These are phyloP conservation scores for Tridacna crocea DNA, from an alignment of 2,888 invertebrate species.

Conservation along the genomic window DNA sequence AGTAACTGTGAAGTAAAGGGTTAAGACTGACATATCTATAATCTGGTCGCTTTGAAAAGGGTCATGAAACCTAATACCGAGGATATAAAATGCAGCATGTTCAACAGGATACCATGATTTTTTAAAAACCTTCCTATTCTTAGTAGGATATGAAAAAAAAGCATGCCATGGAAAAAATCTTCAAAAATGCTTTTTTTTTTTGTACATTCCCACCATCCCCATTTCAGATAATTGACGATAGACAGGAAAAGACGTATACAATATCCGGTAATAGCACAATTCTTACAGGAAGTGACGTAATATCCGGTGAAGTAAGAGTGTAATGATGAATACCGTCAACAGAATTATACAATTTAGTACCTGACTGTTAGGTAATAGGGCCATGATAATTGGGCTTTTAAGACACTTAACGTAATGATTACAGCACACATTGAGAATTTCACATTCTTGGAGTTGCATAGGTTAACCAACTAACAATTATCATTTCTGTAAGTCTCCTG, in stretches of 20 bases:
- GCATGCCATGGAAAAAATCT: too few species aligned
- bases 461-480: too few species aligned
- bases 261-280: too few species aligned
- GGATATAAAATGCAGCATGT: too few species aligned
- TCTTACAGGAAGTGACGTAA: constrained; percentile 17
- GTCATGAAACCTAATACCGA: not conserved
- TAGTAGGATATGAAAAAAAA: too few species aligned
- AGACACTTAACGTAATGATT: not conserved
- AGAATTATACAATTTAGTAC: not conserved
- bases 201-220: not conserved
- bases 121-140: too few species aligned
- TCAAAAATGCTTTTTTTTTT: not conserved
- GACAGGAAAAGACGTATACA: not conserved
- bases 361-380: not conserved
- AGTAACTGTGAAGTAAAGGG: too few species aligned
- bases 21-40: not conserved
- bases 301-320: constrained; percentile 2
- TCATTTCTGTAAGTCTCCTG: too few species aligned
- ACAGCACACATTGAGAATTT: not conserved
- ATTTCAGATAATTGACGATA: not conserved
- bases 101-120: too few species aligned
- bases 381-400: not conserved
- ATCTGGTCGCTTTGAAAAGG: not conserved
- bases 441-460: too few species aligned
- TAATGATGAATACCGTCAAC: too few species aligned